Conservation (phyloP, 2,888 invertebrate genomes). For the Himalopsyche anomala region DNA sequence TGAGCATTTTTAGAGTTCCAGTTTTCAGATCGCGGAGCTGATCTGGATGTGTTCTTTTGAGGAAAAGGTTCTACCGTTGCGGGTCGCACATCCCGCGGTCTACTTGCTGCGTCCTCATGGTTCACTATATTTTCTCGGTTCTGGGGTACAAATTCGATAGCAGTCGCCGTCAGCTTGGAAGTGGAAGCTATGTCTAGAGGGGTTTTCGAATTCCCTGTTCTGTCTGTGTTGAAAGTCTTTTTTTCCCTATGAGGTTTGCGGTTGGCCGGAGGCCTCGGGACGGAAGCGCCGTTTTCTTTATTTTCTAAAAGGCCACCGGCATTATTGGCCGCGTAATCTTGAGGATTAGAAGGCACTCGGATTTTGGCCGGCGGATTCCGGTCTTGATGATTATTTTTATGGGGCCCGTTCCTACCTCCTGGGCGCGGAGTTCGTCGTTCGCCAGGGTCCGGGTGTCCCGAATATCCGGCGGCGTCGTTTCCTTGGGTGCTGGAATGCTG, state of each 20-base stretch:
- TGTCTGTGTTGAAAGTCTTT: constrained; percentile 6
- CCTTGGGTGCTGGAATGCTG: constrained; percentile 53
- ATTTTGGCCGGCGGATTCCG: not conserved
- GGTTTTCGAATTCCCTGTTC: not conserved
- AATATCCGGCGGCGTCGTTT: constrained; percentile 36
- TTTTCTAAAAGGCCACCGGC: constrained; percentile 19
- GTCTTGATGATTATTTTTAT: constrained; percentile 5
- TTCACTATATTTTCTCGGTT: constrained; percentile 42
- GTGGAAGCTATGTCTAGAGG: constrained; percentile 46
- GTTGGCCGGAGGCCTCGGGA: not conserved
- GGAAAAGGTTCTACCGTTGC: not conserved
- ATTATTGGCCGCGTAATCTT: not conserved
- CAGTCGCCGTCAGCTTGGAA: constrained; percentile 69
- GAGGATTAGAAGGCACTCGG: constrained; percentile 13
- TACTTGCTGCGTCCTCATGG: not conserved
- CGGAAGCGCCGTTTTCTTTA: constrained; percentile 46
- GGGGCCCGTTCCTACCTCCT: not conserved
- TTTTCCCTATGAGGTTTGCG: constrained; percentile 13
- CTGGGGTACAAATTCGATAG: constrained; percentile 69
- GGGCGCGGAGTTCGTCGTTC: not conserved
- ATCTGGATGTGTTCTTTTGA: not conserved
- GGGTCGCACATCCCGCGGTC: not conserved
- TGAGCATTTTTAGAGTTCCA: constrained; percentile 50
- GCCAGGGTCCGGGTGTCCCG: not conserved
- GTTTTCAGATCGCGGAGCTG: constrained; percentile 18